Evolutionary conservation across 2,888 invertebrate species (phyloP).

Genomic region (Tortricodes alternella): DNA sequence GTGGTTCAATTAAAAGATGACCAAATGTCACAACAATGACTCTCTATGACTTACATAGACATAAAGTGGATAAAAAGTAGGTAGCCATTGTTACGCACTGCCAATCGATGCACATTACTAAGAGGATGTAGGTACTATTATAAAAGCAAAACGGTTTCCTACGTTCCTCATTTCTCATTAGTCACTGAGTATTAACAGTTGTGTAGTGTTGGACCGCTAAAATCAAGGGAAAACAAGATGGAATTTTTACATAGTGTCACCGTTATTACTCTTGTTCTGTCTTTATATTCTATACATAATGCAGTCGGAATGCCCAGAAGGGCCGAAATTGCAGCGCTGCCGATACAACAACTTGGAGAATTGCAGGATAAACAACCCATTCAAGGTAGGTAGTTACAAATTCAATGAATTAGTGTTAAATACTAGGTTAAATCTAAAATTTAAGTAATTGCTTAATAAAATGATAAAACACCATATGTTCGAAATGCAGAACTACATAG

Average conservation of each 20-base stretch:
- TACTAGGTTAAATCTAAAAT: no score
- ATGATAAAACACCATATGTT: no score
- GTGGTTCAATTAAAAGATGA: no score
- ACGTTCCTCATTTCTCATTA: conserved; percentile 12
- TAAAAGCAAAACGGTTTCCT: conserved; percentile 12
- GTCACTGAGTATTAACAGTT: neutral
- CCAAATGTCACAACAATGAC: no score
- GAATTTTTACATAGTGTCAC: conserved; percentile 33
- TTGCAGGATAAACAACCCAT: no score
- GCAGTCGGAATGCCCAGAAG: conserved; percentile 44
- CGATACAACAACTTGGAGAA: neutral
- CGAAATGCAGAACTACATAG: no score
- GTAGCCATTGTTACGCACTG: no score
- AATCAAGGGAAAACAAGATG: conserved; percentile 9
- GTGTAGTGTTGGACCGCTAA: neutral
- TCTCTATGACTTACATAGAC: no score
- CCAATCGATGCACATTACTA: neutral
- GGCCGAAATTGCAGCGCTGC: conserved; percentile 31
- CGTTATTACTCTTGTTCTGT: conserved; percentile 36
- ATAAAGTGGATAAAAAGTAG: no score
- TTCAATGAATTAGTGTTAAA: no score
- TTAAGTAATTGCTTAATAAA: no score
- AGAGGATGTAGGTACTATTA: neutral
- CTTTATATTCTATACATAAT: conserved; percentile 37
- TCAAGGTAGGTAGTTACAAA: no score